These are phyloP conservation scores for Eucidaris tribuloides DNA, from an alignment of 35 echinoderm and acorn worm genomes.

Conservation along the genomic window DNA sequence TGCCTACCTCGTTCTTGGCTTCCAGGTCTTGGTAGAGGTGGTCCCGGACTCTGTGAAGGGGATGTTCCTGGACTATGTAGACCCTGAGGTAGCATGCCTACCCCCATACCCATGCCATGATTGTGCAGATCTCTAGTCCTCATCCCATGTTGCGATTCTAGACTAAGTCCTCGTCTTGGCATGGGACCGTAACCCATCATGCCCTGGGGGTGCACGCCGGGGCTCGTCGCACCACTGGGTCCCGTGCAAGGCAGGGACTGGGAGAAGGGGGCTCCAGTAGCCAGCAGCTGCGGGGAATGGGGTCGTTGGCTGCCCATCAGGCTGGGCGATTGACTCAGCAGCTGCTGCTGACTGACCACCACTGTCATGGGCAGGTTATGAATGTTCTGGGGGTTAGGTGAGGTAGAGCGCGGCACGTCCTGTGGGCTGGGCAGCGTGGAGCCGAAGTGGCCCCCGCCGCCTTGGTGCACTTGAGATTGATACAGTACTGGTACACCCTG, in stretches of 20 bases:
- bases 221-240: conserved; percentile 4
- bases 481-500: conserved; percentile 55
- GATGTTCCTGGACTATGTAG: conserved; percentile 49
- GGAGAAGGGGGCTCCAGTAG: conserved; percentile 7
- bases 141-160: conserved; percentile 29
- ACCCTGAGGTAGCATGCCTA: conserved; percentile 30
- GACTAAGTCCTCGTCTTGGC: conserved; percentile 12
- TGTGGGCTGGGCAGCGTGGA: conserved; percentile 3
- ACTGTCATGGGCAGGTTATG: conserved; percentile 14
- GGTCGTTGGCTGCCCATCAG: conserved; percentile 40
- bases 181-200: conserved; percentile 39
- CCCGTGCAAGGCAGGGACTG: conserved; percentile 44
- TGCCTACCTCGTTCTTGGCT: conserved; percentile 40
- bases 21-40: conserved; percentile 39
- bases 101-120: conserved; percentile 5
- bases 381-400: conserved; percentile 32
- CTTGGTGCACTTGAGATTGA: conserved; percentile 34
- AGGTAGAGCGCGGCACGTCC: conserved; percentile 44
- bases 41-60: conserved; percentile 66
- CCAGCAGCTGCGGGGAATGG: conserved; percentile 20
- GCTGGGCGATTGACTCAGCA: neutral
- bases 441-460: neutral
- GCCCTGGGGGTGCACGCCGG: conserved; percentile 5
- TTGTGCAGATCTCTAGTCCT: conserved; percentile 46
- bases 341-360: conserved; percentile 26